Conservation (phyloP, 2,113 vertebrate genomes). For the Uria aalge region DNA sequence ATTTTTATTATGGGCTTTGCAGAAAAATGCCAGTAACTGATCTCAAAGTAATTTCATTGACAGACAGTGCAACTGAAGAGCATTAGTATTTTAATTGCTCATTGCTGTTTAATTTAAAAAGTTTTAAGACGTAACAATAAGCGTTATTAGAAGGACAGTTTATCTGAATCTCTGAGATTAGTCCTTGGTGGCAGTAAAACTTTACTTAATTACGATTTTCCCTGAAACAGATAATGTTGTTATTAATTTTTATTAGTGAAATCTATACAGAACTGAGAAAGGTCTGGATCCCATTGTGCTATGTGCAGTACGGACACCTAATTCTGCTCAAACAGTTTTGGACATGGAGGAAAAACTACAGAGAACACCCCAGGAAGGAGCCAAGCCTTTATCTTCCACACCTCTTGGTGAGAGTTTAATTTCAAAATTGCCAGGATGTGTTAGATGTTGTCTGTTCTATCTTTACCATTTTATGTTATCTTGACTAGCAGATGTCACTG, state of each 20-base stretch:
- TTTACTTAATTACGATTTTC: neutral
- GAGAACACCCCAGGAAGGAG: neutral
- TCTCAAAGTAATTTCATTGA: neutral
- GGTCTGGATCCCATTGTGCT: fast-evolving
- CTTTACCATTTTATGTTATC: neutral
- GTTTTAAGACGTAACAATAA: neutral
- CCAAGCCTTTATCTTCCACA: neutral
- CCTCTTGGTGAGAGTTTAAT: neutral
- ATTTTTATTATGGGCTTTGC: neutral
- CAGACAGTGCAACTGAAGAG: neutral
- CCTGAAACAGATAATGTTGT: neutral
- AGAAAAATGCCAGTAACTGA: neutral
- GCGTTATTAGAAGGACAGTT: neutral
- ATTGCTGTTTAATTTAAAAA: neutral
- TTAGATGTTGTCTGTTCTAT: neutral
- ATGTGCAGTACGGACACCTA: neutral
- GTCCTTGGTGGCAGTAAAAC: neutral
- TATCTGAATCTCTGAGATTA: neutral
- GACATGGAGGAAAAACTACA: fast-evolving
- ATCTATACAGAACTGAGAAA: neutral
- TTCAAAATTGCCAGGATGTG: neutral
- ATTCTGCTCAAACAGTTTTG: neutral
- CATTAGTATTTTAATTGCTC: neutral
- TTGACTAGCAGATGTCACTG: neutral
- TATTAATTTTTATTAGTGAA: neutral